These are phyloP conservation scores for Rhadina sibilatrix DNA, from an alignment of 2,113 vertebrate genomes.

Conservation along the genomic window DNA sequence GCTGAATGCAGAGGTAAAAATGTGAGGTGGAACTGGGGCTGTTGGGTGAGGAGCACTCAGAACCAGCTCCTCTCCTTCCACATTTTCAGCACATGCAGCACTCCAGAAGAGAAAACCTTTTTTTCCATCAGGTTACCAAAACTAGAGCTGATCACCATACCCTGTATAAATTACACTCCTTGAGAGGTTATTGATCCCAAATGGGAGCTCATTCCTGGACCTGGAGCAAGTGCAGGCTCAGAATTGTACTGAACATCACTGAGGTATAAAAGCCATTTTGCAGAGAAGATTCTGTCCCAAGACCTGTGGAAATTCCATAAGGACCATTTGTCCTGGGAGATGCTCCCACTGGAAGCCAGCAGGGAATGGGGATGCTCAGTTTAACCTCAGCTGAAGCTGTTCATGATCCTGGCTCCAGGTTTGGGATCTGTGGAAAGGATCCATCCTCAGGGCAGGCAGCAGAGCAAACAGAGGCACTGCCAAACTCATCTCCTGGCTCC, in stretches of 20 bases:
- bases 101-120: not conserved
- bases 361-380: not conserved
- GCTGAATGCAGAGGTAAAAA: not conserved
- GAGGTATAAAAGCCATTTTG: not conserved
- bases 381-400: not conserved
- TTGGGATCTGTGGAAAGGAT: not conserved
- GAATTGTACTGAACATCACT: not conserved
- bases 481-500: not conserved
- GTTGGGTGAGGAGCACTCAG: not conserved
- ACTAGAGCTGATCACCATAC: not conserved
- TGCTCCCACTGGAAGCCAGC: not conserved
- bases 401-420: not conserved
- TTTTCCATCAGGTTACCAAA: not conserved
- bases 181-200: not conserved
- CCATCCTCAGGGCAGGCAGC: fast-evolving
- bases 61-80: not conserved
- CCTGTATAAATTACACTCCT: fast-evolving
- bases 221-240: not conserved
- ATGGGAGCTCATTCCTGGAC: not conserved
- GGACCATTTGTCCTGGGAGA: not conserved
- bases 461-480: not conserved
- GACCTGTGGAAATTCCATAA: not conserved
- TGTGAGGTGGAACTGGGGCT: not conserved
- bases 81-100: fast-evolving
- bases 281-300: not conserved